phyloP scores from a whole-genome alignment of 1,140 invertebrate genomes.

The Pogonognathellus flavescens region DNA sequence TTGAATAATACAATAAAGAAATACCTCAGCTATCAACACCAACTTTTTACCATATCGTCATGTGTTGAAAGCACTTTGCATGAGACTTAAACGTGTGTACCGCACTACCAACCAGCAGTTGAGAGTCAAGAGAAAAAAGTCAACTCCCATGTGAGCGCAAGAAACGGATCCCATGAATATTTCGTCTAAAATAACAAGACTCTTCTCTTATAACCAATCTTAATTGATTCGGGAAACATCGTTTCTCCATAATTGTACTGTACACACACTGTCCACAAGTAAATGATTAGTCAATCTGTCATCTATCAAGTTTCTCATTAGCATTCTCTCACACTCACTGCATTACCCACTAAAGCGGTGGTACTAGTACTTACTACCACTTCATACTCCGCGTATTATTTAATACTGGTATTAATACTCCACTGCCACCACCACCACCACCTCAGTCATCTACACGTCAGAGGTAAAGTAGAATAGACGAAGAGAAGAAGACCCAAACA shows the following conservation, averaged over 20 bases:
- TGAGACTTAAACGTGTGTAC: background rate
- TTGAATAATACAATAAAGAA: background rate
- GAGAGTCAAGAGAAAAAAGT: slow-evolving; percentile 2
- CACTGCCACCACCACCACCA: background rate
- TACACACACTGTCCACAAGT: slow-evolving; percentile 46
- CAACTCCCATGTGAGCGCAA: slow-evolving; percentile 30
- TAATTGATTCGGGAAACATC: slow-evolving; percentile 48
- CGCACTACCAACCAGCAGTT: background rate
- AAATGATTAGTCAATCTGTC: slow-evolving; percentile 45
- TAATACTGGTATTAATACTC: no score
- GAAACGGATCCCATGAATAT: slow-evolving; percentile 30
- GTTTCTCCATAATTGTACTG: slow-evolving; percentile 48
- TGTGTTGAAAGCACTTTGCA: no score
- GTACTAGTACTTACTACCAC: background rate
- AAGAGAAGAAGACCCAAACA: no score
- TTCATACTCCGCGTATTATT: background rate
- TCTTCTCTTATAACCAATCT: slow-evolving; percentile 46
- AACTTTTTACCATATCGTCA: slow-evolving; percentile 16
- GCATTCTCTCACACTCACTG: slow-evolving; percentile 43
- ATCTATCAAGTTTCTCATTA: slow-evolving; percentile 50
- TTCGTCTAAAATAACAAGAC: slow-evolving; percentile 44
- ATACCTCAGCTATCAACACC: slow-evolving; percentile 42
- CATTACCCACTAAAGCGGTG: background rate
- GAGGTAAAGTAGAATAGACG: no score
- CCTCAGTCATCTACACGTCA: background rate